Base-by-base conservation (phyloP, 2,113 vertebrate species). In the Tichodroma muraria region DNA sequence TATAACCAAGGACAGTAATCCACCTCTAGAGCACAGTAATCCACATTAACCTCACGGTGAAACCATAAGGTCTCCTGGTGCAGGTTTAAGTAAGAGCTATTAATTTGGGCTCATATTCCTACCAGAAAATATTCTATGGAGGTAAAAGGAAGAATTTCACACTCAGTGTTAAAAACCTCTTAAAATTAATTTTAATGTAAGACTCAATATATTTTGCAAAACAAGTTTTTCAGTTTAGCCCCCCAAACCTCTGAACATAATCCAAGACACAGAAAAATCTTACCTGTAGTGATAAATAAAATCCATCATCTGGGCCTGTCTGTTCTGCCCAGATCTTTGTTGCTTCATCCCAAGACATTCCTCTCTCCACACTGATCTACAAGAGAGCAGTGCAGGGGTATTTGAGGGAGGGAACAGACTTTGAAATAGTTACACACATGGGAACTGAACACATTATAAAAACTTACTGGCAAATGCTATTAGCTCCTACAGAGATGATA, bases 321-420 rank as follows among this genome's bases (percentile, higher is more conserved):
- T 99, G 98, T 9, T 99, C 99, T 4, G 99, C 99, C 99, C 99
- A 99, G 56, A 98, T 97, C 69, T 99, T 99, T 7, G 98, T 99
- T 31, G 99, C 99, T 93, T 99, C 99, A 30, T 99, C 99, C 99
- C 99, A 99, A 37, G 99, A 99, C 99, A 99, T 99, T 20, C 99
- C 99, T 75, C 99, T 98, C 97, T 99, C 99, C 61, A 99, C 99
- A 27, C 99, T 98, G 70, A 99, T 99, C 99, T 99, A 66, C 44
- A 88, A 95, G 57, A 86, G 20, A 93, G 38, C 27, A 47, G 56
- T 0, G 53, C 13, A 70, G 27, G 5, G 15, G 5, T 5, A 18
- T 45, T 61, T n/a, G n/a, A 25, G 23, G 52, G 16, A 19, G 18
- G 37, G 37, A 80, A 63, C 15, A 76, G n/a, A 11, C 17, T 80